These are phyloP conservation scores for Apamea epomidion DNA, from an alignment of 2,888 invertebrate genomes.

Conservation along the genomic window DNA sequence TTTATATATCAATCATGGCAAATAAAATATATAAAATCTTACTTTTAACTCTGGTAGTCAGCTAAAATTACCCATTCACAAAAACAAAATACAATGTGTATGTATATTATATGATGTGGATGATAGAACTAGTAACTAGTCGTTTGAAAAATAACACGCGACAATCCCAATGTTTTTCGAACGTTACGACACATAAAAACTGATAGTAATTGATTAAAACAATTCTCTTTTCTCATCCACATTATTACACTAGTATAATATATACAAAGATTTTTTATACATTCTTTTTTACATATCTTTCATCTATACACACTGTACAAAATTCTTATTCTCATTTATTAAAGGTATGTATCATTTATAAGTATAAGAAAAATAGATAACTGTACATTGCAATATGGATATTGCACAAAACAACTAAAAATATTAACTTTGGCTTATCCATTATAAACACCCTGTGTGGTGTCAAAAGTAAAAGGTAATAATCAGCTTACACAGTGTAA, in stretches of 20 bases:
- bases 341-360: conserved; percentile 77
- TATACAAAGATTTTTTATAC: conserved; percentile 85
- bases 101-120: conserved; percentile 66
- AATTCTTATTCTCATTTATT: conserved; percentile 77
- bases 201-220: conserved; percentile 58
- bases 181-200: conserved; percentile 44
- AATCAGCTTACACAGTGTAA: conserved; percentile 70
- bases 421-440: conserved; percentile 90
- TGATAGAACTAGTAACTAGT: conserved; percentile 61
- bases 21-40: conserved; percentile 71
- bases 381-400: conserved; percentile 89
- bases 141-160: conserved; percentile 59
- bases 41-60: conserved; percentile 79
- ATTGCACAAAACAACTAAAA: conserved; percentile 89
- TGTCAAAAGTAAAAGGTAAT: conserved; percentile 75
- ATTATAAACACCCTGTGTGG: conserved; percentile 82
- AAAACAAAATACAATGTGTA: conserved; percentile 73
- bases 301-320: conserved; percentile 89
- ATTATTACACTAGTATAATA: conserved; percentile 72
- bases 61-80: conserved; percentile 85
- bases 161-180: conserved; percentile 48
- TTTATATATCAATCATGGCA: conserved; percentile 71
- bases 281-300: conserved; percentile 82
- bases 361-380: conserved; percentile 80
- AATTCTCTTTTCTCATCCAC: conserved; percentile 73